A percentile compares a stretch with the other conserved stretches of the same genome.
Conservation (phyloP, 2,797 vertebrate genomes). For the Rallus crepitans region DNA sequence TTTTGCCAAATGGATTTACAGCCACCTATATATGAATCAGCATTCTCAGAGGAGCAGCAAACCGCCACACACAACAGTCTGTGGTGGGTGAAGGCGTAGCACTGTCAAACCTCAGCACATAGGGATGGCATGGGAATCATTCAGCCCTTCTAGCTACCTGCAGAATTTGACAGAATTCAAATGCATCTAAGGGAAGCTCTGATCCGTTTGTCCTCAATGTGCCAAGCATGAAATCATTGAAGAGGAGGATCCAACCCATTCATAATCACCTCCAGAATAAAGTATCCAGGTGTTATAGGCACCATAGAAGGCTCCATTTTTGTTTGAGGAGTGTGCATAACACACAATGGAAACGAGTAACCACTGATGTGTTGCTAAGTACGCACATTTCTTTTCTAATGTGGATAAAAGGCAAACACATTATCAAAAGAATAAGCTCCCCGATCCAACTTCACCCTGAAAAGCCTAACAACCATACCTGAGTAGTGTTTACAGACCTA, state of each 20-base stretch:
- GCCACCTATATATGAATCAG: not conserved
- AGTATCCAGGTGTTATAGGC: not conserved
- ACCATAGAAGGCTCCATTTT: not conserved
- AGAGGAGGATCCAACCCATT: not conserved
- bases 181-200: not conserved
- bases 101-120: not conserved
- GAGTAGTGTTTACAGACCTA: not conserved
- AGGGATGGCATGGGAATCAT: not conserved
- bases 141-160: not conserved
- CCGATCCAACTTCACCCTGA: not conserved
- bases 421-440: not conserved
- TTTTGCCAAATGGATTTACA: not conserved
- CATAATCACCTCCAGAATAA: not conserved
- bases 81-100: not conserved
- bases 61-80: not conserved
- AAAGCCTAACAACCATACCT: not conserved
- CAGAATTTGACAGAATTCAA: not conserved
- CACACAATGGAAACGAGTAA: not conserved
- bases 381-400: not conserved
- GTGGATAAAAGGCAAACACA: not conserved
- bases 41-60: not conserved
- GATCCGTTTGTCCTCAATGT: rapidly evolving
- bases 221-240: not conserved
- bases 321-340: not conserved
- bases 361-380: not conserved